Conservation (phyloP, 2,888 invertebrate species). For the Drosophila gaucha region DNA sequence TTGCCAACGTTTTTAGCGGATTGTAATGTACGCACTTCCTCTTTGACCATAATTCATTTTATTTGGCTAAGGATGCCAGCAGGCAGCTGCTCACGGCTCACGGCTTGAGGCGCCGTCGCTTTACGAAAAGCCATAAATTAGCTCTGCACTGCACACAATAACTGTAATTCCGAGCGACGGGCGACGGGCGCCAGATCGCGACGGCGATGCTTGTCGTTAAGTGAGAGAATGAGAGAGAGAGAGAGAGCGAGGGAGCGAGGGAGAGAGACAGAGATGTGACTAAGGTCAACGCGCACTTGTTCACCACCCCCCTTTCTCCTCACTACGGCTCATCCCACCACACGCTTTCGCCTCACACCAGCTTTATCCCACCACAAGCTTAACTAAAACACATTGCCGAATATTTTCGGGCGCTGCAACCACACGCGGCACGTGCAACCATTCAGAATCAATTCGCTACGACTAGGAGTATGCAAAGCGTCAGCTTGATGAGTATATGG, state of each 20-base stretch:
- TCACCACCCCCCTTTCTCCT: constrained; percentile 9
- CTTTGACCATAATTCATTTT: constrained; percentile 66
- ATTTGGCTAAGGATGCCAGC: constrained; percentile 37
- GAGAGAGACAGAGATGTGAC: constrained; percentile 22
- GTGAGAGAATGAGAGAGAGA: constrained; percentile 14
- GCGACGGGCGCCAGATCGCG: background rate
- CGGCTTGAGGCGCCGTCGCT: constrained; percentile 4
- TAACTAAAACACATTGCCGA: constrained; percentile 20
- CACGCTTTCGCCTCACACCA: background rate
- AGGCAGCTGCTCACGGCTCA: constrained; percentile 48
- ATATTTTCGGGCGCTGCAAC: constrained; percentile 39
- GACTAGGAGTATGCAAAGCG: constrained; percentile 32
- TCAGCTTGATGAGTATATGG: background rate
- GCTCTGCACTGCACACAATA: constrained; percentile 23
- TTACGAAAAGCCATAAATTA: constrained; percentile 44
- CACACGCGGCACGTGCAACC: constrained; percentile 74
- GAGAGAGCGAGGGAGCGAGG: no score
- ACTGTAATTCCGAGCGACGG: constrained; percentile 19
- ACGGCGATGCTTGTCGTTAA: background rate
- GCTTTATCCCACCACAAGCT: constrained; percentile 5
- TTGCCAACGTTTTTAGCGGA: constrained; percentile 32
- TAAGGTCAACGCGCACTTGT: constrained; percentile 52
- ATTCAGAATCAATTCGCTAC: constrained; percentile 81
- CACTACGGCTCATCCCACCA: constrained; percentile 3
- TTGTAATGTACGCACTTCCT: constrained; percentile 65